Evolutionary conservation across 2,113 vertebrate genomes (phyloP).

Genomic region (Nanorana parkeri): DNA sequence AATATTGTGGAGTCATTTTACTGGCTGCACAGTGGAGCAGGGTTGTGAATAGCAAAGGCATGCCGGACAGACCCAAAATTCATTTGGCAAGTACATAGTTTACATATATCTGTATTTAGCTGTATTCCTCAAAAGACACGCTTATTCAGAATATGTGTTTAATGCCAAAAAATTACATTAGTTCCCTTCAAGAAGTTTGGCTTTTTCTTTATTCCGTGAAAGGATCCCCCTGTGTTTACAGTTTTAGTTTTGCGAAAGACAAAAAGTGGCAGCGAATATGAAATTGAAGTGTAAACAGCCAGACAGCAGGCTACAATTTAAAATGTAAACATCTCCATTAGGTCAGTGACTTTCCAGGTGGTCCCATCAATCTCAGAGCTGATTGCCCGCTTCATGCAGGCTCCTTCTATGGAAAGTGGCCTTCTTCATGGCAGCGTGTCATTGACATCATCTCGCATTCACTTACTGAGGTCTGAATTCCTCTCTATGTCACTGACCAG

Average conservation of each 20-base stretch:
- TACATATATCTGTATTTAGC: no score
- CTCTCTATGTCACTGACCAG: conserved; percentile 32
- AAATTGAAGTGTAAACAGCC: conserved; percentile 31
- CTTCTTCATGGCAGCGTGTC: not conserved
- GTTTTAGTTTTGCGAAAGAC: not conserved
- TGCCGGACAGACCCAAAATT: no score
- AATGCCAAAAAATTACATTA: no score
- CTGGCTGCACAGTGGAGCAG: no score
- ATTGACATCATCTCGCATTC: conserved; percentile 24
- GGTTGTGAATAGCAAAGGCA: no score
- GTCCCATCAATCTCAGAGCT: conserved; percentile 42
- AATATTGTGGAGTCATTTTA: no score
- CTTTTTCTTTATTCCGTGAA: no score
- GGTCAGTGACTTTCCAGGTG: conserved; percentile 41
- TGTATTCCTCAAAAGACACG: no score
- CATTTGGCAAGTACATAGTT: no score
- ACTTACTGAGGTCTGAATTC: not conserved
- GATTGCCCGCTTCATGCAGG: conserved; percentile 13
- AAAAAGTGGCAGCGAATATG: conserved; percentile 18
- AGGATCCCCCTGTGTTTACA: not conserved
- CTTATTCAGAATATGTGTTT: no score
- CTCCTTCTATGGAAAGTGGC: conserved; percentile 26
- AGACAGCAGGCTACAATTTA: conserved; percentile 37
- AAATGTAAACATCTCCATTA: conserved; percentile 45
- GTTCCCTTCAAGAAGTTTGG: no score